These are phyloP conservation scores for Pelochelys cantorii DNA, from an alignment of 2,797 vertebrate species.

Conservation along the genomic window DNA sequence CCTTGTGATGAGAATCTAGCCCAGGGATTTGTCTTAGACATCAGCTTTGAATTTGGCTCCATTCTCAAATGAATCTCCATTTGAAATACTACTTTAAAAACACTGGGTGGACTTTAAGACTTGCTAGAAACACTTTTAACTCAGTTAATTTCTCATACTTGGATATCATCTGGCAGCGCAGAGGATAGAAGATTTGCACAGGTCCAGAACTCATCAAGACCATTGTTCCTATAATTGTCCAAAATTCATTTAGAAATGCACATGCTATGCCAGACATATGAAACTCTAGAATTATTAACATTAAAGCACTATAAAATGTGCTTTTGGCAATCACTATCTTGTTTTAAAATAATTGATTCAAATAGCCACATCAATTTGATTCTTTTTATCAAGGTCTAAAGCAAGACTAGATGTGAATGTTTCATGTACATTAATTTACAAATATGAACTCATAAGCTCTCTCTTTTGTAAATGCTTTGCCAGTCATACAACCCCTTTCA, in stretches of 20 bases:
- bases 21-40: background rate
- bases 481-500: background rate
- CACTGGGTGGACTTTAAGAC: background rate
- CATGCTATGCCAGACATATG: background rate
- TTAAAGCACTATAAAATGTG: background rate
- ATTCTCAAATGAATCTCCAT: fast-evolving
- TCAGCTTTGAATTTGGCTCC: background rate
- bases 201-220: background rate
- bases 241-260: slow-evolving; percentile 38
- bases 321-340: background rate
- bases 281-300: slow-evolving; percentile 22
- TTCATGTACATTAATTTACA: background rate
- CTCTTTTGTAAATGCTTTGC: background rate
- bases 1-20: background rate
- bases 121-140: background rate
- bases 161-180: background rate
- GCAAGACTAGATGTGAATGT: background rate
- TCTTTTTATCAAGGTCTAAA: slow-evolving; percentile 13
- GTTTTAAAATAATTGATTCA: slow-evolving; percentile 31
- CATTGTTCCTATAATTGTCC: background rate
- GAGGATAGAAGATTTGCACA: background rate
- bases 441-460: background rate
- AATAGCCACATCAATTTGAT: background rate
- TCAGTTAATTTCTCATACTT: background rate
- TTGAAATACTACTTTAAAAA: background rate